These are phyloP conservation scores for Tortricodes alternella DNA, from an alignment of 2,888 invertebrate species.

Conservation along the genomic window DNA sequence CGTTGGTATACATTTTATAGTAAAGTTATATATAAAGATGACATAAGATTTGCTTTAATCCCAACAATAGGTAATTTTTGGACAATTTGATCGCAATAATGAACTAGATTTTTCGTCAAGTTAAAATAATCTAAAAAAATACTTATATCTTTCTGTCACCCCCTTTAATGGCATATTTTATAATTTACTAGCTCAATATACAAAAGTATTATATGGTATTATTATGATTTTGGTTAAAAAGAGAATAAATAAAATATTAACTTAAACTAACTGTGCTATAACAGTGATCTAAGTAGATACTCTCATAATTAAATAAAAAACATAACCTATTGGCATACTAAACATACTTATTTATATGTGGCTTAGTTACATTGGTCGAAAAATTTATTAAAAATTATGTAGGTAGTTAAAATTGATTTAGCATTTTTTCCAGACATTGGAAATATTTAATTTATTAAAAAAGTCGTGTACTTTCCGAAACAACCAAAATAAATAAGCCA, in stretches of 20 bases:
- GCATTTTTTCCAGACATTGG: too few species aligned
- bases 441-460: not conserved
- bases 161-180: not conserved
- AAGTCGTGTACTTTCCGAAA: not conserved
- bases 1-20: too few species aligned
- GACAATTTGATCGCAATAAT: too few species aligned
- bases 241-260: conserved; percentile 38
- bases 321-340: conserved; percentile 30
- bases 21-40: too few species aligned
- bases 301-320: conserved; percentile 26
- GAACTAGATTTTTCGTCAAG: not conserved
- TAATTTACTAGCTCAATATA: conserved; percentile 4
- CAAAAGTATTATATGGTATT: conserved; percentile 29
- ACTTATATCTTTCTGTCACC: too few species aligned
- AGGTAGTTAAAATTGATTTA: too few species aligned
- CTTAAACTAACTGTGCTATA: conserved; percentile 35
- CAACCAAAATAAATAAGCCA: conserved; percentile 7
- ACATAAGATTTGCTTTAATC: too few species aligned
- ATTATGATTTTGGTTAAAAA: conserved; percentile 30
- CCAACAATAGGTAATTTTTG: too few species aligned
- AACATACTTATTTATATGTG: conserved; percentile 6
- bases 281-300: conserved; percentile 29
- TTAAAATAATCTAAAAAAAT: too few species aligned
- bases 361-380: conserved; percentile 3
- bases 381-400: not conserved